Conservation (phyloP, 2,888 invertebrate genomes). For the Oligia latruncula region DNA sequence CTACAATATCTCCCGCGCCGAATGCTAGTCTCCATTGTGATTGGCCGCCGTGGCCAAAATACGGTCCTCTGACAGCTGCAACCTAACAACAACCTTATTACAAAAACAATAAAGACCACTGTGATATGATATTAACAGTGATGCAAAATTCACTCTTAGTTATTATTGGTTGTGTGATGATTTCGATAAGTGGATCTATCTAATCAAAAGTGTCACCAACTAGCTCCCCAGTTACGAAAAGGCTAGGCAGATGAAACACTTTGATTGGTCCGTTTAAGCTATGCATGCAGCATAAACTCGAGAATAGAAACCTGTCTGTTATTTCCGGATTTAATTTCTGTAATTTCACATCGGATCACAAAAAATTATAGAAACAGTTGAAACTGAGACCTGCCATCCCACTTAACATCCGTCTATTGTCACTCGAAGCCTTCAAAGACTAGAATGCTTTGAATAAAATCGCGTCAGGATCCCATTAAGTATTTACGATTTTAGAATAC, state of each 20-base stretch:
- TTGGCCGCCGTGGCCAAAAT: no score
- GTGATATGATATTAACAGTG: not conserved
- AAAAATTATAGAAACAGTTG: not conserved
- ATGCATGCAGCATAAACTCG: not conserved
- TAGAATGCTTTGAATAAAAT: not conserved
- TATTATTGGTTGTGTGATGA: not conserved
- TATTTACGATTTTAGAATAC: constrained; percentile 16
- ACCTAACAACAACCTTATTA: not conserved
- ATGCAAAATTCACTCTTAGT: not conserved
- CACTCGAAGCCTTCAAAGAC: not conserved
- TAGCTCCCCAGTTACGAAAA: not conserved
- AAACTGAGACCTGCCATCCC: not conserved
- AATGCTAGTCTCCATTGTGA: no score
- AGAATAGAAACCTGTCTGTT: not conserved
- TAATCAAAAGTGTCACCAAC: not conserved
- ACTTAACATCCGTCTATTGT: not conserved
- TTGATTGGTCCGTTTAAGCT: not conserved
- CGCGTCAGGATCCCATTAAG: constrained; percentile 17
- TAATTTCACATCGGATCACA: no score
- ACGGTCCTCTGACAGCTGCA: no score
- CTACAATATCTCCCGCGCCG: no score
- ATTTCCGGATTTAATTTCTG: not conserved
- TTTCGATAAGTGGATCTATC: not conserved
- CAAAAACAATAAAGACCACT: no score
- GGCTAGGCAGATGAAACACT: not conserved